Evolutionary conservation across 2,888 invertebrate genomes (phyloP), one percentile per base, ranked within the genome.

Genomic region (Tupiocoris notatus): DNA sequence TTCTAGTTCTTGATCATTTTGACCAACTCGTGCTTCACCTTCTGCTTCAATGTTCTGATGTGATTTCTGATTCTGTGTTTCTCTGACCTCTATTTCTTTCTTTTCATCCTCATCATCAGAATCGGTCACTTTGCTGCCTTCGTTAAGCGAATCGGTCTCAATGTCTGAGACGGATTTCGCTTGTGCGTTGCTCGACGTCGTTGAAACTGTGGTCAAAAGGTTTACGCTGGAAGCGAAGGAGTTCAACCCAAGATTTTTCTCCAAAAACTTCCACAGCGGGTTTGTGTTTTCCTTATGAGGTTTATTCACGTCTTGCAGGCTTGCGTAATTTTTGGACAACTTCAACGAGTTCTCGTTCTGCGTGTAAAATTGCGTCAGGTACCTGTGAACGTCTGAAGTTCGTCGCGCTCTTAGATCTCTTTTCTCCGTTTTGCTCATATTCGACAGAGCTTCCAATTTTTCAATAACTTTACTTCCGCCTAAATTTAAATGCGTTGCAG

Each of bases 331-430:
- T 58, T 74, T 74, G 6, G 74, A 74, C 18, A 74, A 25, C 22
- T 76, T 70, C 23, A 73, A 67, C 17, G 78, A 73, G 17, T 76
- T 71, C 23, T 78, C 73, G 66, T 78, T 78, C 39, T 67, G 57
- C 21, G 64, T 73, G 61, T 66, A 78, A 7, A 70, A 75, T n/a
- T 73, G 39, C 0, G 68, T 78, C 59, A 79, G 61, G 73, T 76
- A 79, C 61, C 75, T 77, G 57, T 79, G 79, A 18, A 79, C 70
- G 62, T 79, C 79, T 20, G 77, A 77, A 25, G 58, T 68, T 12
- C 58, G 74, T 18, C 75, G 58, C 9, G 71, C 62, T 12, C 62
- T 22, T 12, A 71, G 20, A 71, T 71, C 62, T n/a, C 71, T 7
- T 25, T 62, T 71, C 22, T 71, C 71, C 23, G 25, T 62, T 57